phyloP scores from a whole-genome alignment of 2,113 vertebrate genomes.

The Phrynosoma blainvillii region DNA sequence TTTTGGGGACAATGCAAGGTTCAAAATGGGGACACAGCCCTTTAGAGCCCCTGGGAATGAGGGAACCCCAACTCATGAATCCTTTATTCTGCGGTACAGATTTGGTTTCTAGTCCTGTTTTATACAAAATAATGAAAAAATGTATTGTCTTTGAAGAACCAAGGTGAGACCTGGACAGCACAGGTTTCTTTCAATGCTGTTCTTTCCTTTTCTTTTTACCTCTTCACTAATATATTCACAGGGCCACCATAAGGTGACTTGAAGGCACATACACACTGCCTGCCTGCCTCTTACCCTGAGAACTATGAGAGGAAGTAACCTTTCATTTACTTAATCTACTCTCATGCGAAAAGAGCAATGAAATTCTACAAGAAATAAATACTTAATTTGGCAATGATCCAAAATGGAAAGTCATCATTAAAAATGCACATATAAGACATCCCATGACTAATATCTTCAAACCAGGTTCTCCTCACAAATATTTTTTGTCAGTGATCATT shows the following conservation, averaged over 20 bases:
- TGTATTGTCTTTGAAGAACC: not conserved
- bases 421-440: conserved; percentile 10
- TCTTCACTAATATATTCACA: not conserved
- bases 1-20: no score
- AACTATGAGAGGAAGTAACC: conserved; percentile 23
- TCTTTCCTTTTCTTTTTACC: not conserved
- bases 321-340: no score
- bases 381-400: not conserved
- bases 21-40: no score
- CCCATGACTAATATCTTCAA: not conserved
- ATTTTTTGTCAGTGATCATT: not conserved
- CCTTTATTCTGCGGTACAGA: not conserved
- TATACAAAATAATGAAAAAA: not conserved
- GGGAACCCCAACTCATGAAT: not conserved
- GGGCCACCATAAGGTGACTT: not conserved
- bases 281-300: conserved; percentile 36
- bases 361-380: not conserved
- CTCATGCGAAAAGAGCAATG: conserved; percentile 28
- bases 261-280: not conserved
- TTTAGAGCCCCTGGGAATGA: no score
- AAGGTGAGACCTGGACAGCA: not conserved
- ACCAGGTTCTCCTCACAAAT: not conserved
- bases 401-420: not conserved
- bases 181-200: not conserved
- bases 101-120: not conserved